Evolutionary conservation across 2,888 invertebrate species (phyloP).

Genomic region (Clusia tigrina): DNA sequence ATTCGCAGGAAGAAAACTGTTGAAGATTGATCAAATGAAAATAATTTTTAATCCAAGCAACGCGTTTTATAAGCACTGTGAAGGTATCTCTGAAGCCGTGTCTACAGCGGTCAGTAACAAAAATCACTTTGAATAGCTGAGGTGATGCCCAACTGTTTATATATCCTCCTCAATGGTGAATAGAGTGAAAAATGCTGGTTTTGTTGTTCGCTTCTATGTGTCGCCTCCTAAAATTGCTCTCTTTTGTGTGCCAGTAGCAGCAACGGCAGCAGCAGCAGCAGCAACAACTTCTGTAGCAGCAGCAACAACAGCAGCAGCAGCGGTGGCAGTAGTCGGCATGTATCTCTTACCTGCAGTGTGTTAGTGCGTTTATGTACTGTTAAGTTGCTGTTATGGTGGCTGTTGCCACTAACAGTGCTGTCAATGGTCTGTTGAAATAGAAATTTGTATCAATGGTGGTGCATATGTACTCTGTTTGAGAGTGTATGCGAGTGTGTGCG

Average conservation of each 20-base stretch:
- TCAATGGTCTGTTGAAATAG: too few species aligned
- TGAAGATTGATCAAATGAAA: neutral
- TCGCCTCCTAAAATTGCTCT: neutral
- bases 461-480: too few species aligned
- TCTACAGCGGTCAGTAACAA: slow-evolving; percentile 51
- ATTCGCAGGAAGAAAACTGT: slow-evolving; percentile 3
- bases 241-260: neutral
- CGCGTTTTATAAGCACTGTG: slow-evolving; percentile 5
- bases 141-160: slow-evolving; percentile 55
- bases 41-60: neutral
- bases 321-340: neutral
- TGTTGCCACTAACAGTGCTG: too few species aligned
- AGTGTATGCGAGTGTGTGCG: too few species aligned
- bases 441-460: too few species aligned
- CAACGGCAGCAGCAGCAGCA: neutral
- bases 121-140: slow-evolving; percentile 62
- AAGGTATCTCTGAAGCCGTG: slow-evolving; percentile 28
- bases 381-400: neutral
- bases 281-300: too few species aligned
- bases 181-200: slow-evolving; percentile 3
- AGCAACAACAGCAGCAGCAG: too few species aligned
- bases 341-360: neutral
- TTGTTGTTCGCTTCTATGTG: neutral
- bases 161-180: slow-evolving; percentile 49
- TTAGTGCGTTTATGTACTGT: neutral